These are phyloP conservation scores for Aphidius ervi DNA, from an alignment of 1,140 invertebrate species.

Conservation along the genomic window DNA sequence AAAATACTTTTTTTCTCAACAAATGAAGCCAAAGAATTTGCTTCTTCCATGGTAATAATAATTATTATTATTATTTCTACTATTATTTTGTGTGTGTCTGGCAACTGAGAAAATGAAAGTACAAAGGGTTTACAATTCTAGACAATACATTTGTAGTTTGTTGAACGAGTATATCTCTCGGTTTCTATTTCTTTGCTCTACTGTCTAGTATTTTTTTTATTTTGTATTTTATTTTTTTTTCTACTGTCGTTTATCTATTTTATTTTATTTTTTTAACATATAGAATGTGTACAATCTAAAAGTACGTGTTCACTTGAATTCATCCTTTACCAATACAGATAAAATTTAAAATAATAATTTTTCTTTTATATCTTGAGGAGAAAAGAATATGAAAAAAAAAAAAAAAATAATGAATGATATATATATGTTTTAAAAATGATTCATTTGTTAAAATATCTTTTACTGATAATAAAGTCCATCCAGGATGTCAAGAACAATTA, in stretches of 20 bases:
- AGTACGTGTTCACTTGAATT: too few relatives aligned
- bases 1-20: too few relatives aligned
- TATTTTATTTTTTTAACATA: too few relatives aligned
- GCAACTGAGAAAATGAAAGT: constrained; percentile 6
- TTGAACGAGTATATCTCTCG: neutral
- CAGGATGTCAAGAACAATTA: neutral
- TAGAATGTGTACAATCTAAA: too few relatives aligned
- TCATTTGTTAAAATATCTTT: neutral
- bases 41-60: too few relatives aligned
- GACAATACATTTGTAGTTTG: neutral
- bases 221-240: neutral
- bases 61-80: too few relatives aligned
- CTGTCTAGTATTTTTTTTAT: neutral
- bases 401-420: neutral
- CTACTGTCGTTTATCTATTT: too few relatives aligned
- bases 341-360: too few relatives aligned
- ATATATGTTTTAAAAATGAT: neutral
- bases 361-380: too few relatives aligned
- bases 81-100: neutral
- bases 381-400: too few relatives aligned
- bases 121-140: neutral
- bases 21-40: too few relatives aligned
- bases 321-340: too few relatives aligned
- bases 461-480: constrained; percentile 14
- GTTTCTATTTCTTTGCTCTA: neutral